Conservation (phyloP, 2,888 invertebrate genomes). For the Hypena proboscidalis region DNA sequence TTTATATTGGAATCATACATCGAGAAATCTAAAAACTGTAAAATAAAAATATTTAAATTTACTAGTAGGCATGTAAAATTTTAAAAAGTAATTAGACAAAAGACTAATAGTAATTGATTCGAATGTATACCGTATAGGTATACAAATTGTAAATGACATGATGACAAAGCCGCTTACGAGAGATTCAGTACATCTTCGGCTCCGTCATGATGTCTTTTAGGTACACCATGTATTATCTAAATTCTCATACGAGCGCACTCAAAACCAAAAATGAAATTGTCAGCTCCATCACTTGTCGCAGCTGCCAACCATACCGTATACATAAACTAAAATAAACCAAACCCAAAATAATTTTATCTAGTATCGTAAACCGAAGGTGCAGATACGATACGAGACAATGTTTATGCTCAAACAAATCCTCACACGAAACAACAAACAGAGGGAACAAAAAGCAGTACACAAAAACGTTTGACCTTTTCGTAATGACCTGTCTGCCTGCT, state of each 20-base stretch:
- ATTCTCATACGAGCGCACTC: background rate
- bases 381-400: slow-evolving; percentile 9
- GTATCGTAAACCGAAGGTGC: slow-evolving; percentile 13
- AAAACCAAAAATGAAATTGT: slow-evolving; percentile 1
- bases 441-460: slow-evolving; percentile 25
- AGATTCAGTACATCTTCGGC: too few species aligned
- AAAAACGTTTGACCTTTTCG: slow-evolving; percentile 29
- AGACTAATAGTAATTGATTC: too few species aligned
- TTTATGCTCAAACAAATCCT: slow-evolving; percentile 18
- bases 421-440: slow-evolving; percentile 32
- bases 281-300: slow-evolving; percentile 14
- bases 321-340: slow-evolving; percentile 10
- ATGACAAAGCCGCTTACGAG: too few species aligned
- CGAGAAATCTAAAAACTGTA: too few species aligned
- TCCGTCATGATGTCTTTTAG: too few species aligned
- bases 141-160: too few species aligned
- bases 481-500: slow-evolving; percentile 45
- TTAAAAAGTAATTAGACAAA: too few species aligned
- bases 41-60: too few species aligned
- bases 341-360: slow-evolving; percentile 18
- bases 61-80: too few species aligned
- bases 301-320: slow-evolving; percentile 12
- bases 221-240: too few species aligned
- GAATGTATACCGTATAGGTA: too few species aligned
- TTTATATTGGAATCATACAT: too few species aligned